Evolutionary conservation across 2,797 vertebrate genomes (phyloP), one percentile per base, ranked within the genome.

Genomic region (Gymnothorax javanicus): DNA sequence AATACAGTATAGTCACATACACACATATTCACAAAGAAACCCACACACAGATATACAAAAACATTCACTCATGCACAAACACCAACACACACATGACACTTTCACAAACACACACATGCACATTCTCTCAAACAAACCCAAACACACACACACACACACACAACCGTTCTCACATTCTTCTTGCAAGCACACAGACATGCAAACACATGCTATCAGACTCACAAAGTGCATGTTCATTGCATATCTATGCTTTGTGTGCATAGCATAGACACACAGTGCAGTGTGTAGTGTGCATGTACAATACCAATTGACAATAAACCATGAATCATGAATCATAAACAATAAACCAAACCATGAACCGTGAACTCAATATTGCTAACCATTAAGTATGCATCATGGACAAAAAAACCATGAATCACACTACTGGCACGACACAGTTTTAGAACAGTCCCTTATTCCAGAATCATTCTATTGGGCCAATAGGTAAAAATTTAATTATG

Each of bases 21-120:
- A 60, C 59, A 11, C 7, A n/a, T 75, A 27, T 54, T 20, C 33
- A 43, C 33, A 43, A 43, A 69, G 1, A 43, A 43, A 43, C 33
- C 33, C 33, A 43, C 33, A 2, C 84, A 59, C 56, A 69, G 59
- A 64, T 60, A 7, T 52, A 52, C 20, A 67, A 59, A 17, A 43
- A 2, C 33, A 43, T 43, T 43, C 33, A 8, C 5, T 73, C 54
- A 73, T 57, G 20, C 27, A 25, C 56, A 71, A 4, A 3, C 6
- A 77, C 52, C 75, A 33, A 60, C 73, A 85, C 73, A 27, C 85
- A 71, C 43, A 86, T n/a, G 23, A 1, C n/a, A 71, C 67, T 25
- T 25, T 50, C 69, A 50, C 85, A 54, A 57, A 64, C 58, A 73
- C 84, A 85, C 84, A n/a, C 25, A 57, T 15, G 27, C 84, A n/a